A percentile compares a stretch with the other conserved stretches of the same genome.
phyloP scores from a whole-genome alignment of 1,140 invertebrate genomes.

The Lordiphosa mommai region DNA sequence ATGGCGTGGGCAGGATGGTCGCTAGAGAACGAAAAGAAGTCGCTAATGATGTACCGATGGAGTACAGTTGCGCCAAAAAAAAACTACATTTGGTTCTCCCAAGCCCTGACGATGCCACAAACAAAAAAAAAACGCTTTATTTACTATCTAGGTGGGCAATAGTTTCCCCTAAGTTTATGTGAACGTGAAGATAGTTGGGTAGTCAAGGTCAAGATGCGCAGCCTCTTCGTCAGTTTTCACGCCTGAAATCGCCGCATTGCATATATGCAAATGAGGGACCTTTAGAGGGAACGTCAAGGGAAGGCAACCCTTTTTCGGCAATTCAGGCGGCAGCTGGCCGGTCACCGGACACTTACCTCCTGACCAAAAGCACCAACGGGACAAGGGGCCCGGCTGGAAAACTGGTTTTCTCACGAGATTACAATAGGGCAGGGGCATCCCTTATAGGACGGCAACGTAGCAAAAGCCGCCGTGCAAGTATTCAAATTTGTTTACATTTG shows the following conservation, averaged over 20 bases:
- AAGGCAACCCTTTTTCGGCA: conserved; percentile 2
- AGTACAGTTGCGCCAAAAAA: conserved; percentile 51
- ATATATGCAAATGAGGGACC: conserved; percentile 4
- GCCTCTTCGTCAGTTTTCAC: too few species aligned
- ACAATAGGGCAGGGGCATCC: conserved; percentile 17
- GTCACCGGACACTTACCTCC: conserved; percentile 46
- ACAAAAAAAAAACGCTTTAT: too few species aligned
- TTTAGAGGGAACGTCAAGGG: neutral
- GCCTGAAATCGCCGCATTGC: too few species aligned
- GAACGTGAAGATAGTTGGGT: too few species aligned
- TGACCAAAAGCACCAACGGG: conserved; percentile 13
- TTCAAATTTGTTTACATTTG: conserved; percentile 36
- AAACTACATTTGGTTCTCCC: conserved; percentile 29
- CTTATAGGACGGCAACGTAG: conserved; percentile 5
- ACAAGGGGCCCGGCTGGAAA: conserved; percentile 32
- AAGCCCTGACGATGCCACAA: too few species aligned
- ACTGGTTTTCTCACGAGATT: conserved; percentile 67
- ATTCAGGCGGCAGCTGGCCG: conserved; percentile 10
- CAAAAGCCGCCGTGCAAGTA: conserved; percentile 31
- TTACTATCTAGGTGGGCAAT: too few species aligned
- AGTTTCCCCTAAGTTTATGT: too few species aligned
- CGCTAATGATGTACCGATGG: conserved; percentile 26
- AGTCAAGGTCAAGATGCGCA: too few species aligned
- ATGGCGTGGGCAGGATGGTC: conserved; percentile 10
- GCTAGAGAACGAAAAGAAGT: conserved; percentile 18